Evolutionary conservation across 2,797 vertebrate genomes (phyloP).

Genomic region (Chiroxiphia lanceolata): DNA sequence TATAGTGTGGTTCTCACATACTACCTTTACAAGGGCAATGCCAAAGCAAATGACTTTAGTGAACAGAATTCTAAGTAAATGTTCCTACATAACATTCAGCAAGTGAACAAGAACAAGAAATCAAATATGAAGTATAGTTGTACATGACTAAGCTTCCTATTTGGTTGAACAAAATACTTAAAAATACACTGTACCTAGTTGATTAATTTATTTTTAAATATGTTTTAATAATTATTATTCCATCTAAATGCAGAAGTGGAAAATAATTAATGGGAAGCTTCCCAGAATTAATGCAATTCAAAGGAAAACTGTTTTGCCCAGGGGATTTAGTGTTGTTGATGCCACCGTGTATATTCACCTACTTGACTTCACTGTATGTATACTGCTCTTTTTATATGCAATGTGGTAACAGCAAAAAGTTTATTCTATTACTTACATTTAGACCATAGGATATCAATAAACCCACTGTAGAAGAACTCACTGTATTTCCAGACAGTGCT

Average conservation of each 20-base stretch:
- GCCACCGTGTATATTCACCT: background rate
- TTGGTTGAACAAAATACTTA: background rate
- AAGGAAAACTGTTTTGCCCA: background rate
- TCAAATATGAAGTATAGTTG: background rate
- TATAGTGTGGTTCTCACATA: background rate
- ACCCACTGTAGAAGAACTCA: conserved; percentile 67
- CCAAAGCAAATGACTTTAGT: background rate
- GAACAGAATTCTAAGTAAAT: background rate
- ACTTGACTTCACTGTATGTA: background rate
- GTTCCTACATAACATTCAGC: background rate
- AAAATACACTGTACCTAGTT: background rate
- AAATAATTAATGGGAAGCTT: background rate
- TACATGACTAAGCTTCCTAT: background rate
- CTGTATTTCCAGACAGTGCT: conserved; percentile 39
- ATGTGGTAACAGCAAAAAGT: background rate
- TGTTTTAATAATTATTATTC: background rate
- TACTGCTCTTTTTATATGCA: background rate
- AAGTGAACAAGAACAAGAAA: background rate
- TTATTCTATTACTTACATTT: conserved; percentile 69
- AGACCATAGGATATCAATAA: conserved; percentile 73
- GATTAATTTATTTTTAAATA: background rate
- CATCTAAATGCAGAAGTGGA: background rate
- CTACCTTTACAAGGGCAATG: background rate
- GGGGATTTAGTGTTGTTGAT: background rate
- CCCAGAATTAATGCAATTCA: background rate